These are phyloP conservation scores for Heteromyza rotundicornis DNA, from an alignment of 2,888 invertebrate species.

Conservation along the genomic window DNA sequence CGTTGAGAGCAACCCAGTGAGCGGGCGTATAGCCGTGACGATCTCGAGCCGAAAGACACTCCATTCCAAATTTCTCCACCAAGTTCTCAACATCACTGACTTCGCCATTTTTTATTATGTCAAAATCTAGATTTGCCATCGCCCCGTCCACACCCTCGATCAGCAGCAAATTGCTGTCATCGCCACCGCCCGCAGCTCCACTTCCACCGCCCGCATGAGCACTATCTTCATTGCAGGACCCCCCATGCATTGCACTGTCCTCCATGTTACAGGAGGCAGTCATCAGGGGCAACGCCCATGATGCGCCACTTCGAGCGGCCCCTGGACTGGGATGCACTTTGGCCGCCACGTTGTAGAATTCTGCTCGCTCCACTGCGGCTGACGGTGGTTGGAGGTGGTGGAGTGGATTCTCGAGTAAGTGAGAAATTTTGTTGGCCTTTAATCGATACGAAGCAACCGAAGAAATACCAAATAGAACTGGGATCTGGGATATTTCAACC, in stretches of 20 bases:
- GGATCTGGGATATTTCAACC: no score
- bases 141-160: slow-evolving; percentile 54
- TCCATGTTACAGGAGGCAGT: slow-evolving; percentile 80
- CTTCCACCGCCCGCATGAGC: slow-evolving; percentile 16
- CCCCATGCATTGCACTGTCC: slow-evolving; percentile 63
- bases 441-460: no score
- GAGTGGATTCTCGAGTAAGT: slow-evolving; percentile 57
- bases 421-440: slow-evolving; percentile 53
- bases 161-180: slow-evolving; percentile 52
- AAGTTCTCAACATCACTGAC: slow-evolving; percentile 82
- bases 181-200: slow-evolving; percentile 26
- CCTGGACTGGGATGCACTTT: slow-evolving; percentile 85
- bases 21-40: slow-evolving; percentile 93
- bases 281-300: slow-evolving; percentile 85
- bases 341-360: slow-evolving; percentile 61
- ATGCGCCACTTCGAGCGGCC: slow-evolving; percentile 87
- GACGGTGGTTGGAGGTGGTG: slow-evolving; percentile 44
- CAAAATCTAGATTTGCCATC: slow-evolving; percentile 69
- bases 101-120: slow-evolving; percentile 84
- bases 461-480: no score
- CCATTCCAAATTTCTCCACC: slow-evolving; percentile 81
- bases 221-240: slow-evolving; percentile 5
- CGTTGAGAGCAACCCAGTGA: slow-evolving; percentile 85
- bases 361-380: slow-evolving; percentile 51
- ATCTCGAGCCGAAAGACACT: slow-evolving; percentile 80